Base-by-base conservation (phyloP, 64 coral and sea anemone genomes). In the Stylophora pistillata region DNA sequence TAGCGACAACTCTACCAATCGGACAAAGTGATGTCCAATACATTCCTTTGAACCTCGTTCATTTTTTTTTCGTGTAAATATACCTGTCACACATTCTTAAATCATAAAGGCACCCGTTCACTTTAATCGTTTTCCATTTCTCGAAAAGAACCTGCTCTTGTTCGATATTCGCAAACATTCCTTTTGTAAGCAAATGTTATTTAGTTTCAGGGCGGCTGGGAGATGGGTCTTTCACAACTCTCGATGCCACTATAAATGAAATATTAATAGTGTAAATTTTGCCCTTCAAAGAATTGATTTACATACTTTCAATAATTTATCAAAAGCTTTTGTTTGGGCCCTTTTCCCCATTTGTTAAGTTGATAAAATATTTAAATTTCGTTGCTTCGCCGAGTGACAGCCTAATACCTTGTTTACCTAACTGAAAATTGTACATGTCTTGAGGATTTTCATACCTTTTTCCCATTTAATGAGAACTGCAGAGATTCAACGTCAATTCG, bases 281-380 rank as follows among this genome's bases (percentile, higher is more conserved):
- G 86, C 95, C 91, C 86, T 97, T 83, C 65, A 91, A 97, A 97
- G 90, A 97, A 85, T 88, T 89, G 88, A 97, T 97, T 97, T 97
- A 93, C 95, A 97, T 97, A 89, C 89, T 86, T 86, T 97, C 17
- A 90, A 93, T 97, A 89, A 97, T 97, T 97, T 57, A 97, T 97
- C 23, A 76, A 62, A 33, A 30, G 56, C 74, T 92, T 89, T 96
- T 96, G 94, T 96, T 96, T 85, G 77, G 86, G 83, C 80, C 79
- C 91, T 90, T 77, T 85, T 65, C 82, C 78, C 86, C 95, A 97
- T 97, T 97, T 97, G 95, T 97, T 97, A 88, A 79, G 71, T 97
- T 93, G 95, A 97, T 97, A 87, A 93, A 97, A 97, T 97, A 97
- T 97, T 97, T 91, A 97, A 97, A 97, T 97, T 97, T 93, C 86